phyloP scores from a whole-genome alignment of 2,113 vertebrate genomes.

The Morone chrysops region DNA sequence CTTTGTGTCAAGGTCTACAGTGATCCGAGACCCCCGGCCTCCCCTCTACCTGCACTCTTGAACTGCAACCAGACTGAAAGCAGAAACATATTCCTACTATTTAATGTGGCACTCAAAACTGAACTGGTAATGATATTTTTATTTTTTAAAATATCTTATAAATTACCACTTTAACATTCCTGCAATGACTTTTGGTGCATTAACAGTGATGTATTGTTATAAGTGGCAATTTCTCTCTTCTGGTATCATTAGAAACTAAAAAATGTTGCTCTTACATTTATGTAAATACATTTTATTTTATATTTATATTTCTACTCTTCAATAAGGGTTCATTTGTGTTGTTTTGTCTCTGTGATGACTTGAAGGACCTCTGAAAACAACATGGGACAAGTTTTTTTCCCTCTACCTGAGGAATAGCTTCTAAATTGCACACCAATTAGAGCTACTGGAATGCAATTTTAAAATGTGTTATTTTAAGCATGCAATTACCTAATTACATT shows the following conservation, averaged over 20 bases:
- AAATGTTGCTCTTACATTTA: background rate
- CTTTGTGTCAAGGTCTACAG: slow-evolving; percentile 66
- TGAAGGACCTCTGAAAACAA: background rate
- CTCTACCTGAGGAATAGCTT: background rate
- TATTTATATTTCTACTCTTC: background rate
- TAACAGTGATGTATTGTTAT: background rate
- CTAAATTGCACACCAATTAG: background rate
- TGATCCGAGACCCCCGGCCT: slow-evolving; percentile 48
- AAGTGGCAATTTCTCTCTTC: background rate
- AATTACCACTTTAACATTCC: background rate
- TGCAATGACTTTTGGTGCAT: background rate
- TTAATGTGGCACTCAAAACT: background rate
- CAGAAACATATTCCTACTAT: slow-evolving; percentile 1
- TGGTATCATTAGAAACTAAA: background rate
- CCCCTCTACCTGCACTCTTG: slow-evolving; percentile 40
- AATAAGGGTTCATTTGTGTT: background rate
- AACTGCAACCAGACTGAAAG: slow-evolving; percentile 18
- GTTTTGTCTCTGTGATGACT: background rate
- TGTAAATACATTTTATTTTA: background rate
- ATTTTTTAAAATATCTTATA: background rate
- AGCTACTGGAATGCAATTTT: background rate
- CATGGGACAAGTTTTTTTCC: background rate
- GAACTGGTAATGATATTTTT: background rate
- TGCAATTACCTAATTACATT: slow-evolving; percentile 7
- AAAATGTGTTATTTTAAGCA: slow-evolving; percentile 1